Base-by-base conservation (phyloP, 2,113 vertebrate genomes). In the Columba janthina region DNA sequence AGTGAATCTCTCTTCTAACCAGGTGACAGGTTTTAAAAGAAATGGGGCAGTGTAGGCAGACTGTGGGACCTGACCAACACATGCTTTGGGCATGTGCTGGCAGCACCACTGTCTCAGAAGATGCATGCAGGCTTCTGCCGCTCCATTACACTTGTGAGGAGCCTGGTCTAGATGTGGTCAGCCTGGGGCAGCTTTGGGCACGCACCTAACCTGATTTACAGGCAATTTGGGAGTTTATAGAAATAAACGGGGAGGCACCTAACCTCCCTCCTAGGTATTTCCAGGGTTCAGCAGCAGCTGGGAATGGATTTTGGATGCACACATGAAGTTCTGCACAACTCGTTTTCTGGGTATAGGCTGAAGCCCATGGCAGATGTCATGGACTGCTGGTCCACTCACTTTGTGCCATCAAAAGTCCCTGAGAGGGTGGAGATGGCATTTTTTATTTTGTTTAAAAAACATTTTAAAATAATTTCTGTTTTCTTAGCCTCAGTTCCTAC, bases 261-360 rank as follows among this genome's bases (percentile, higher is more conserved):
- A 70, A 38, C 36, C 15, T 60, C 21, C 22, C 50, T 7, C 1
- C 11, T 53, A 48, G 26, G 24, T 81, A 66, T 77, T 91, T 58
- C 32, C 40, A 67, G 62, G 32, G n/a, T n/a, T 92, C 58, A 94
- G 51, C 42, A 90, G 46, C 32, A 80, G 54, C 24, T 77, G 79
- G 78, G 61, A 46, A 74, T 82, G 82, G 74, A 74, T 56, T 93
- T 85, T 79, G 66, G 74, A 79, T 71, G 44, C 32, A 53, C 32
- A 50, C 15, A 57, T 2, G 17, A 61, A 72, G 69, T 65, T 72
- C 50, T 65, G 13, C 54, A 21, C 29, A 69, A 9, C 10, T 88
- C 26, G 51, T 66, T 90, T 69, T 46, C 62, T n/a, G 42, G 12
- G 10, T 64, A 32, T 51, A 88, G 53, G 32, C 78, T 75, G 66